These are phyloP conservation scores for Macropus fuliginosus DNA, from an alignment of 2,797 vertebrate genomes.

Conservation along the genomic window DNA sequence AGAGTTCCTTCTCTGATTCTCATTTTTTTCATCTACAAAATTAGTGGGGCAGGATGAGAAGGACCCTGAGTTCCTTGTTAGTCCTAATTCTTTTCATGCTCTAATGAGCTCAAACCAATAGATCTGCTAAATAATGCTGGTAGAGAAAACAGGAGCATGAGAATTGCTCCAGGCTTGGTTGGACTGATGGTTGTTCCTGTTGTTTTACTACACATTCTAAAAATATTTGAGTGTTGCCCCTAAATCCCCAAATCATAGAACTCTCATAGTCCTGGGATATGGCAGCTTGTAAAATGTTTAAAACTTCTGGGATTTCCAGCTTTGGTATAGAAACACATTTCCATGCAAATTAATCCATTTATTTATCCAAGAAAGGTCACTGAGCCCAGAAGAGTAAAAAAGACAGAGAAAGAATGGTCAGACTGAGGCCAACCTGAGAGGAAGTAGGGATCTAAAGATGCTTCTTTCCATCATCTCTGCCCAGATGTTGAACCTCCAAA, in stretches of 20 bases:
- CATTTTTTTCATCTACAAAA: not conserved
- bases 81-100: not conserved
- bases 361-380: not conserved
- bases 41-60: not conserved
- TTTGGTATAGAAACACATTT: not conserved
- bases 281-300: not conserved
- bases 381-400: not conserved
- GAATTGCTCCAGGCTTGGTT: not conserved
- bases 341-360: slow-evolving; percentile 4
- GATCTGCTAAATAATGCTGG: not conserved
- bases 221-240: not conserved
- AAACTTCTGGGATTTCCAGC: not conserved
- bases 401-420: not conserved
- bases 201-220: not conserved
- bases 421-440: not conserved
- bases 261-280: not conserved
- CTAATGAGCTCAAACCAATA: not conserved
- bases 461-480: not conserved
- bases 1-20: not conserved
- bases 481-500: not conserved
- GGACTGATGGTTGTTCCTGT: not conserved
- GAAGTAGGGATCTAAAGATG: not conserved
- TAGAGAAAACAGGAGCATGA: not conserved
- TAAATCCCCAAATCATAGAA: not conserved
- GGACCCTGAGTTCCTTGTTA: not conserved